These are phyloP conservation scores for Pygoscelis adeliae DNA, from an alignment of 2,113 vertebrate species.

Conservation along the genomic window DNA sequence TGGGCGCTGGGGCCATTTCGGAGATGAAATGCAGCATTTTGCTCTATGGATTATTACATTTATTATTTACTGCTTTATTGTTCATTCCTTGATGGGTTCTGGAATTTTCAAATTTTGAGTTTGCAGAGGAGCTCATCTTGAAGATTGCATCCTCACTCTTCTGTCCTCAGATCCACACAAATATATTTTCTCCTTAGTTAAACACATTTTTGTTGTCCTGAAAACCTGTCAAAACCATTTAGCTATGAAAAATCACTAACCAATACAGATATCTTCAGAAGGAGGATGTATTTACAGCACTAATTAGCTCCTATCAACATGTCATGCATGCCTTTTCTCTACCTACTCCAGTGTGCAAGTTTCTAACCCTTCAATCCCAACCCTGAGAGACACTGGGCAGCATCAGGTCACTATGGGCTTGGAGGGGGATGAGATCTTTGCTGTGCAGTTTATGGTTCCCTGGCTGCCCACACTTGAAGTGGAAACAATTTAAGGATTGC, in stretches of 20 bases:
- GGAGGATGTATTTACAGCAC: constrained; percentile 33
- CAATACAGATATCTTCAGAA: background rate
- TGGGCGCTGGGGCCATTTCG: background rate
- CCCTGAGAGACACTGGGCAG: background rate
- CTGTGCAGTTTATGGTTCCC: background rate
- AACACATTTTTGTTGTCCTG: constrained; percentile 16
- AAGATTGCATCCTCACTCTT: background rate
- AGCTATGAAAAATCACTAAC: constrained; percentile 43
- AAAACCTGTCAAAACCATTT: constrained; percentile 44
- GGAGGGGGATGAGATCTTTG: background rate
- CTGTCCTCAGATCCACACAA: background rate
- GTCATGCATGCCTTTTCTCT: background rate
- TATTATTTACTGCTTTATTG: background rate
- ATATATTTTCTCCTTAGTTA: background rate
- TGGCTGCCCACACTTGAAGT: background rate
- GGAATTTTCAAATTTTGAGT: background rate
- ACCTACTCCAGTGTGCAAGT: background rate
- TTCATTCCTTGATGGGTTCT: background rate
- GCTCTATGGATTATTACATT: background rate
- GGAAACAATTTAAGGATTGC: background rate
- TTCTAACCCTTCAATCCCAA: background rate
- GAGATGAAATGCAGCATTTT: background rate
- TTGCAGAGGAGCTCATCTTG: background rate
- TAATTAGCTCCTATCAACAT: constrained; percentile 40
- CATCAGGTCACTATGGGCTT: background rate